A percentile compares a stretch with the other conserved stretches of the same genome.
phyloP scores from a whole-genome alignment of 2,797 vertebrate genomes.

The Melanotaenia trifasciata region DNA sequence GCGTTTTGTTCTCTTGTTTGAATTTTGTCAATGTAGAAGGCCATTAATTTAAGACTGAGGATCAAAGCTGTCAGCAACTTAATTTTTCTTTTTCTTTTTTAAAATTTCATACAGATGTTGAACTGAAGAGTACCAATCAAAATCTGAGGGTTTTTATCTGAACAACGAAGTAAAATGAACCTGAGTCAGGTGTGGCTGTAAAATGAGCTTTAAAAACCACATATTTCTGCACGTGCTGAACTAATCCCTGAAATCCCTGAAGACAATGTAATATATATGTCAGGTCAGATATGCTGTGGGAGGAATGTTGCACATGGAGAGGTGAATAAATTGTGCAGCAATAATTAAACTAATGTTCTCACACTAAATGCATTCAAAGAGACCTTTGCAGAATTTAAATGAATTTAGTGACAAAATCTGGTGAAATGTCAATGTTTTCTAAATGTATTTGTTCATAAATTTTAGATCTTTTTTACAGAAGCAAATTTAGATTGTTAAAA shows the following conservation, averaged over 20 bases:
- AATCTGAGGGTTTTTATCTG: constrained; percentile 25
- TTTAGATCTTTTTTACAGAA: not conserved
- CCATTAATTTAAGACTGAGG: constrained; percentile 44
- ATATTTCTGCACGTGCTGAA: constrained; percentile 23
- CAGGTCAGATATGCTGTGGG: constrained; percentile 13
- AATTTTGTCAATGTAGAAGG: constrained; percentile 41
- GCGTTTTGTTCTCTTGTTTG: constrained; percentile 41
- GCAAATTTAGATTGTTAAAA: not conserved
- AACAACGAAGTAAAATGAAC: constrained; percentile 14
- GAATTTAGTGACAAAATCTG: not conserved
- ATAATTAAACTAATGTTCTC: not conserved
- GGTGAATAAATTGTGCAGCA: not conserved
- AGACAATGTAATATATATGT: not conserved
- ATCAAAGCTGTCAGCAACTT: constrained; percentile 48
- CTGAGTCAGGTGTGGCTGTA: not conserved
- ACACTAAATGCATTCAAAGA: not conserved
- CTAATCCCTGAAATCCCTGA: constrained; percentile 11
- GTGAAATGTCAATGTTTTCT: not conserved
- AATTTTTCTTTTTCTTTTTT: constrained; percentile 15
- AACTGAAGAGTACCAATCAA: not conserved
- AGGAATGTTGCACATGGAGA: constrained; percentile 3
- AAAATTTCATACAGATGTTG: constrained; percentile 15
- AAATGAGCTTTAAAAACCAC: constrained; percentile 21
- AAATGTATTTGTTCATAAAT: not conserved
- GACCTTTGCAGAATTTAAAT: not conserved